A percentile compares a stretch with the other conserved stretches of the same genome.
These are phyloP conservation scores for Hydrocynus forskahlii DNA, from an alignment of 2,797 vertebrate genomes.

Conservation along the genomic window DNA sequence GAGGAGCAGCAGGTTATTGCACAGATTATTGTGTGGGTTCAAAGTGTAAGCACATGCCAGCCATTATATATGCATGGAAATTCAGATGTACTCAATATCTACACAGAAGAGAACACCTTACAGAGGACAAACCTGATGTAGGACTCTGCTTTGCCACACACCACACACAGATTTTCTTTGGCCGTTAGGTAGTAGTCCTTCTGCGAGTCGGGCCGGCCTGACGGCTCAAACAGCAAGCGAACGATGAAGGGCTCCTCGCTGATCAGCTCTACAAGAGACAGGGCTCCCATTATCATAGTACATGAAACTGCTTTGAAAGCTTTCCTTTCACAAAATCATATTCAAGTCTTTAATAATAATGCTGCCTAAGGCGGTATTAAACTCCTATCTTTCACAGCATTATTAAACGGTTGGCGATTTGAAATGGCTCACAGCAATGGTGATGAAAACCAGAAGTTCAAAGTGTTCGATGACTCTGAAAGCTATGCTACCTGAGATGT, in stretches of 20 bases:
- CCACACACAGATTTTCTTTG: constrained; percentile 97
- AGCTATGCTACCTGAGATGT: too few relatives aligned
- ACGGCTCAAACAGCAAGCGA: constrained; percentile 92
- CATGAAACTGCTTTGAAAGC: background rate
- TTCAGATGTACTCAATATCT: background rate
- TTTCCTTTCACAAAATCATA: background rate
- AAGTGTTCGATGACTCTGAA: too few relatives aligned
- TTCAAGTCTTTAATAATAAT: background rate
- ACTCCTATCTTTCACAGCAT: too few relatives aligned
- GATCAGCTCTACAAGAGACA: constrained; percentile 80
- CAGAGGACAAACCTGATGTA: constrained; percentile 87
- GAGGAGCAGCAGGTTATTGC: too few relatives aligned
- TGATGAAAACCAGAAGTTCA: too few relatives aligned
- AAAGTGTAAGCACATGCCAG: too few relatives aligned
- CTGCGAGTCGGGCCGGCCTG: constrained; percentile 92
- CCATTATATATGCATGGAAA: too few relatives aligned
- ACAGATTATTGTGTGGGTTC: too few relatives aligned
- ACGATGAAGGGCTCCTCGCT: constrained; percentile 93
- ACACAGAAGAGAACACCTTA: background rate
- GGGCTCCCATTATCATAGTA: background rate
- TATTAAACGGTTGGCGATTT: too few relatives aligned
- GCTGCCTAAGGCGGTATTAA: background rate
- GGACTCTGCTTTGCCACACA: constrained; percentile 93
- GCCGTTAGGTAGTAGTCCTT: constrained; percentile 95
- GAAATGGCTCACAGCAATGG: too few relatives aligned